These are phyloP conservation scores for Delia radicum DNA, from an alignment of 1,140 invertebrate species.

Conservation along the genomic window DNA sequence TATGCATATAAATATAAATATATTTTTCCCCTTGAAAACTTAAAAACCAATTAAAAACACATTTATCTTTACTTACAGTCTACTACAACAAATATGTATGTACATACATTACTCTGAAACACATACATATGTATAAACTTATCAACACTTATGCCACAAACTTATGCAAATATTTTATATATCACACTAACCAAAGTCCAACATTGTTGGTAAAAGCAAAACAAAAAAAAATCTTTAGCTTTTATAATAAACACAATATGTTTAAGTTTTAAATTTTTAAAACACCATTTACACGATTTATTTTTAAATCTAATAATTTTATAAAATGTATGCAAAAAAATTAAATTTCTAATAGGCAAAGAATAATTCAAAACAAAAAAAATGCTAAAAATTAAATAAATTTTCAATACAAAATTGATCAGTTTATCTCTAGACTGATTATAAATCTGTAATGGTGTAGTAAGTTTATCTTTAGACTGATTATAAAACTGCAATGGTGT, in stretches of 20 bases:
- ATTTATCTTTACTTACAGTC: conserved; percentile 4
- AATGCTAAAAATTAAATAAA: too few relatives aligned
- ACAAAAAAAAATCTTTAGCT: neutral
- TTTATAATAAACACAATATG: neutral
- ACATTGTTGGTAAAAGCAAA: neutral
- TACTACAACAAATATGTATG: neutral
- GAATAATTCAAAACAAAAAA: too few relatives aligned
- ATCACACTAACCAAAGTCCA: neutral
- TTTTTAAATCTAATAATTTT: too few relatives aligned
- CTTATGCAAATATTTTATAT: neutral
- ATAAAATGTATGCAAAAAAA: too few relatives aligned
- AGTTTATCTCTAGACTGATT: too few relatives aligned
- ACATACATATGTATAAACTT: neutral
- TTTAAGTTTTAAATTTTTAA: neutral
- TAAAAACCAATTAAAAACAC: conserved; percentile 5
- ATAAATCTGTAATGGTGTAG: too few relatives aligned
- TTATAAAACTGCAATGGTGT: too few relatives aligned
- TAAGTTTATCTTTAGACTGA: too few relatives aligned
- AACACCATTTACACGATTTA: too few relatives aligned
- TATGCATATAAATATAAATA: neutral
- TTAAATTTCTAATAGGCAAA: too few relatives aligned
- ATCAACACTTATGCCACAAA: conserved; percentile 1
- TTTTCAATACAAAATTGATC: too few relatives aligned
- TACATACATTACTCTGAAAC: neutral
- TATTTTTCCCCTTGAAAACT: neutral